These are phyloP conservation scores for Agrypnus murinus DNA, from an alignment of 2,888 invertebrate genomes.

Conservation along the genomic window DNA sequence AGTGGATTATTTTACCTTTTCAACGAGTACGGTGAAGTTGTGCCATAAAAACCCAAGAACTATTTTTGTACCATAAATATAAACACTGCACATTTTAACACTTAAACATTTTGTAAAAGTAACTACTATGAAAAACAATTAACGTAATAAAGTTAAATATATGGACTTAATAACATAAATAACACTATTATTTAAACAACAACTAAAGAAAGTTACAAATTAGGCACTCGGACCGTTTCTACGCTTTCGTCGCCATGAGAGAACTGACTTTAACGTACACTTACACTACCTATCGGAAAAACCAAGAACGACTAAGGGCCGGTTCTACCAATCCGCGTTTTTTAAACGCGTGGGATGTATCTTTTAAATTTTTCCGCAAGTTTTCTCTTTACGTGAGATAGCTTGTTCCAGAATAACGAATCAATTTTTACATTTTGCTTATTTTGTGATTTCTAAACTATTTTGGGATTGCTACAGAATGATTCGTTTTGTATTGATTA, in stretches of 20 bases:
- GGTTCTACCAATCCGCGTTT: slow-evolving; percentile 14
- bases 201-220: slow-evolving; percentile 58
- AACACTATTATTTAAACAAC: slow-evolving; percentile 56
- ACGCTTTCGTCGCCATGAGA: slow-evolving; percentile 59
- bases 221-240: slow-evolving; percentile 56
- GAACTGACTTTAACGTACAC: slow-evolving; percentile 37
- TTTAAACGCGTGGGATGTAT: no score
- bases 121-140: slow-evolving; percentile 49
- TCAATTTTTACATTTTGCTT: no score
- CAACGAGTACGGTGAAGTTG: slow-evolving; percentile 51
- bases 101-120: slow-evolving; percentile 58
- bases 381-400: no score
- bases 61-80: slow-evolving; percentile 61
- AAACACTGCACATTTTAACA: slow-evolving; percentile 61
- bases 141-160: slow-evolving; percentile 51
- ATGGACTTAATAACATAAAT: slow-evolving; percentile 56
- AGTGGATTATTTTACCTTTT: slow-evolving; percentile 51
- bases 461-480: no score
- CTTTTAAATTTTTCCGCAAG: no score
- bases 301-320: slow-evolving; percentile 3
- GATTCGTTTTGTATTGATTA: no score
- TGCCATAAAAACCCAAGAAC: slow-evolving; percentile 59
- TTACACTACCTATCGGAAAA: slow-evolving; percentile 46
- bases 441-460: no score
- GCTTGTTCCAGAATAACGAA: no score